These are phyloP conservation scores for Apocheima hispidaria DNA, from an alignment of 2,888 invertebrate genomes.

Conservation along the genomic window DNA sequence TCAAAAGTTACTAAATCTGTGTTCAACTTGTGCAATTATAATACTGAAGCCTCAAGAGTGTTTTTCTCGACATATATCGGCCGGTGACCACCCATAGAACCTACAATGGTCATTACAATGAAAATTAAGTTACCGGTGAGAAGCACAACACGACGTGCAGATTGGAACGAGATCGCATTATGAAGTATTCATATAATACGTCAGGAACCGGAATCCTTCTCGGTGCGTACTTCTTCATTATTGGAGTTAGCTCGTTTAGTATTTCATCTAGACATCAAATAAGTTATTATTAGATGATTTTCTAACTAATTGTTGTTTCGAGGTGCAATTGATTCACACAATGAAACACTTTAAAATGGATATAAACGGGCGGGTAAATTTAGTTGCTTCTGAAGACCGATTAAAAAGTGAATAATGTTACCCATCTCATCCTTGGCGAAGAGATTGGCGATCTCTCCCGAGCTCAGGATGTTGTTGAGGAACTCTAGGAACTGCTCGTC, in stretches of 20 bases:
- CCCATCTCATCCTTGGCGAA: conserved; percentile 95
- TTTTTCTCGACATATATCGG: too few species aligned
- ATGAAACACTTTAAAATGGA: background rate
- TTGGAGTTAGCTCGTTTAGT: conserved; percentile 89
- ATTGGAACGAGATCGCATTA: conserved; percentile 92
- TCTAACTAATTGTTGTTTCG: background rate
- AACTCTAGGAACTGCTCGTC: conserved; percentile 96
- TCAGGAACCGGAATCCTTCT: conserved; percentile 92
- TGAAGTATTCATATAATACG: conserved; percentile 94
- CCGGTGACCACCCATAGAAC: too few species aligned
- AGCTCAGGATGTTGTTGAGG: conserved; percentile 95
- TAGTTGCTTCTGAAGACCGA: background rate
- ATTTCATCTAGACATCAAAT: conserved; percentile 89
- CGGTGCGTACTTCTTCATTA: conserved; percentile 94
- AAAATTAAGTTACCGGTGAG: conserved; percentile 89
- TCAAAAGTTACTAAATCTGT: too few species aligned
- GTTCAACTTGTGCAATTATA: too few species aligned
- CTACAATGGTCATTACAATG: too few species aligned
- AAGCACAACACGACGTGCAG: conserved; percentile 95
- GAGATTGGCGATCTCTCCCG: conserved; percentile 96
- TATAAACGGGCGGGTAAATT: too few species aligned
- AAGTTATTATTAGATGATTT: background rate
- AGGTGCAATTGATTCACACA: background rate
- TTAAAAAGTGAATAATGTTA: conserved; percentile 49
- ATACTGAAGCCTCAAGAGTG: too few species aligned